These are phyloP conservation scores for Brenthis ino DNA, from an alignment of 2,888 invertebrate species.

Conservation along the genomic window DNA sequence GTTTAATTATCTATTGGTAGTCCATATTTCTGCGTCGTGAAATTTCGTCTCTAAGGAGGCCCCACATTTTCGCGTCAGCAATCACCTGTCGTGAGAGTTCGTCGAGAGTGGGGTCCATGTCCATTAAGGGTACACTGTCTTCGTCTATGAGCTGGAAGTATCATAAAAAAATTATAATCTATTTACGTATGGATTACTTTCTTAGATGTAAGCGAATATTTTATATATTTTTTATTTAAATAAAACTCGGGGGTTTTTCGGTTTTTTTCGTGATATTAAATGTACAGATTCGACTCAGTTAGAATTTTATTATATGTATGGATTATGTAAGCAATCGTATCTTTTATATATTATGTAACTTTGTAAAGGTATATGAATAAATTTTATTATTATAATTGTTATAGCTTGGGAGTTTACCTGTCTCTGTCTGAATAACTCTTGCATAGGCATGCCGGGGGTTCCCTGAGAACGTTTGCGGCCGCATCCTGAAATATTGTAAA, in stretches of 20 bases:
- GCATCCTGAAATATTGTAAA: constrained; percentile 81
- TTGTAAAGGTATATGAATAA: no score
- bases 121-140: constrained; percentile 5
- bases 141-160: constrained; percentile 9
- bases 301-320: no score
- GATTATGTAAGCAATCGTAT: no score
- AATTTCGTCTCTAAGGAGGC: constrained; percentile 8
- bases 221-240: no score
- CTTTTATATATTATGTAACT: no score
- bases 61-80: constrained; percentile 18
- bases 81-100: constrained; percentile 21
- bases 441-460: constrained; percentile 73
- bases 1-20: constrained; percentile 9
- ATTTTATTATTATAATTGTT: neutral
- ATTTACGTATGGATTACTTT: no score
- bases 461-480: constrained; percentile 85
- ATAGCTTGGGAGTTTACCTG: constrained; percentile 53
- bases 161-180: no score
- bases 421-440: constrained; percentile 64
- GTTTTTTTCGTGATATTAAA: no score
- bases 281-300: no score
- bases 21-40: constrained; percentile 16
- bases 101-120: constrained; percentile 11
- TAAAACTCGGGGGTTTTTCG: no score
- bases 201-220: no score